These are phyloP conservation scores for Mimumesa dahlbomi DNA, from an alignment of 2,888 invertebrate species.

Conservation along the genomic window DNA sequence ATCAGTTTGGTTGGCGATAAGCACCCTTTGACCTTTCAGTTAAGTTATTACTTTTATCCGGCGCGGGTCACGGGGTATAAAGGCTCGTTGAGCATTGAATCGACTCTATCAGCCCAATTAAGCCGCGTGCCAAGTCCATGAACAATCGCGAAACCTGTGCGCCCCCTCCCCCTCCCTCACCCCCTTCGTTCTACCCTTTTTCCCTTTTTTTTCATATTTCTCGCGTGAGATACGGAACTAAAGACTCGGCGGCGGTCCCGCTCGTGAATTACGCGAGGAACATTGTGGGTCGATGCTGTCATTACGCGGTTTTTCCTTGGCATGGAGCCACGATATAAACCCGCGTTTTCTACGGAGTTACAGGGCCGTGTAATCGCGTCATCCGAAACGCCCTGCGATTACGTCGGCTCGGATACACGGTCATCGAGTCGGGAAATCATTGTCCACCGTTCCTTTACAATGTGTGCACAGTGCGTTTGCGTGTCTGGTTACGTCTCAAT, in stretches of 20 bases:
- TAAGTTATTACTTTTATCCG: slow-evolving; percentile 67
- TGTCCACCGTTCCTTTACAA: slow-evolving; percentile 29
- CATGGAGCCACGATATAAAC: not conserved
- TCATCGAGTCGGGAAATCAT: slow-evolving; percentile 59
- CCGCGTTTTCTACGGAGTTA: slow-evolving; percentile 23
- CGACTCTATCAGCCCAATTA: slow-evolving; percentile 66
- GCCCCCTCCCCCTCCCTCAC: not conserved
- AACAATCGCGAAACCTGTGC: slow-evolving; percentile 48
- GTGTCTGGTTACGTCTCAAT: slow-evolving; percentile 34
- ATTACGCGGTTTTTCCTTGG: slow-evolving; percentile 45
- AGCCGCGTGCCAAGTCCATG: slow-evolving; percentile 52
- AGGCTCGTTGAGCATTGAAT: slow-evolving; percentile 63
- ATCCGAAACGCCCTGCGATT: slow-evolving; percentile 55
- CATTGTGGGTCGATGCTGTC: slow-evolving; percentile 51
- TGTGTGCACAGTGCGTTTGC: slow-evolving; percentile 30
- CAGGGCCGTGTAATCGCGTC: slow-evolving; percentile 53
- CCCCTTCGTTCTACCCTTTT: slow-evolving; percentile 3
- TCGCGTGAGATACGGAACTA: slow-evolving; percentile 71
- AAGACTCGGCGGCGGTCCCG: slow-evolving; percentile 35
- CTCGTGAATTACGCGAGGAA: slow-evolving; percentile 50
- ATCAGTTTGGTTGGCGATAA: slow-evolving; percentile 48
- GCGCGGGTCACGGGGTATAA: slow-evolving; percentile 50
- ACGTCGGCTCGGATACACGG: slow-evolving; percentile 55
- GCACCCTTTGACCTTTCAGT: slow-evolving; percentile 59
- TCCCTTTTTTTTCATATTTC: slow-evolving; percentile 47